A percentile compares a stretch with the other conserved stretches of the same genome.
Evolutionary conservation across 64 coral and sea anemone species (phyloP).

Genomic region (Trachythela sp.): DNA sequence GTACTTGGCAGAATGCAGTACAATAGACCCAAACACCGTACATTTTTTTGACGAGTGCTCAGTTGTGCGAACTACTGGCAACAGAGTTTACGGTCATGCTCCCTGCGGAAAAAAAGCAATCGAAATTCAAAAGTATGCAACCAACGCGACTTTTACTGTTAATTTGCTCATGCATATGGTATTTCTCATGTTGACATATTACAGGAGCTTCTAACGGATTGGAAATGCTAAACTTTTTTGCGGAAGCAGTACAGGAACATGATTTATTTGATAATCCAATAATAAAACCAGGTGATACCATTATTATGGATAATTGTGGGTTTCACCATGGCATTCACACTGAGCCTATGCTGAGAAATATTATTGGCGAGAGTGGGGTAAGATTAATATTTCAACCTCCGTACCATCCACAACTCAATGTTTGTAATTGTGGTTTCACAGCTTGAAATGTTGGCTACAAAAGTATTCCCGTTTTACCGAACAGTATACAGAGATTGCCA

Average conservation of each 20-base stretch:
- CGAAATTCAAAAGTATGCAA: constrained; percentile 42
- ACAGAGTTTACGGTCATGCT: background rate
- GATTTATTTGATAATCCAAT: constrained; percentile 36
- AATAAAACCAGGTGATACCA: constrained; percentile 27
- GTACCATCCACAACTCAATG: background rate
- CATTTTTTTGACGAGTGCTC: background rate
- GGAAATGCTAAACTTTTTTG: constrained; percentile 58
- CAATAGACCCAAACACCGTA: background rate
- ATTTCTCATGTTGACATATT: constrained; percentile 40
- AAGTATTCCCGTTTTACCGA: background rate
- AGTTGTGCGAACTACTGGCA: background rate
- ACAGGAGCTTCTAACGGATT: constrained; percentile 52
- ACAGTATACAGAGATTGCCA: background rate
- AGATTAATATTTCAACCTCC: background rate
- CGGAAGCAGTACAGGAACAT: constrained; percentile 27
- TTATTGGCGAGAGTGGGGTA: background rate
- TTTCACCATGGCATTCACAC: constrained; percentile 41
- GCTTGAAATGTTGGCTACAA: background rate
- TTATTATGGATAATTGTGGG: constrained; percentile 61
- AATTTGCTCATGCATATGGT: constrained; percentile 27
- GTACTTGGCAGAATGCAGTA: background rate
- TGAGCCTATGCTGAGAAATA: constrained; percentile 35
- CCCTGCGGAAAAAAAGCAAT: constrained; percentile 18
- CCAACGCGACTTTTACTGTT: constrained; percentile 36
- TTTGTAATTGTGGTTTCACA: background rate